A percentile compares a stretch with the other conserved stretches of the same genome.
phyloP scores from a whole-genome alignment of 2,888 invertebrate genomes.

The Tuta absoluta region DNA sequence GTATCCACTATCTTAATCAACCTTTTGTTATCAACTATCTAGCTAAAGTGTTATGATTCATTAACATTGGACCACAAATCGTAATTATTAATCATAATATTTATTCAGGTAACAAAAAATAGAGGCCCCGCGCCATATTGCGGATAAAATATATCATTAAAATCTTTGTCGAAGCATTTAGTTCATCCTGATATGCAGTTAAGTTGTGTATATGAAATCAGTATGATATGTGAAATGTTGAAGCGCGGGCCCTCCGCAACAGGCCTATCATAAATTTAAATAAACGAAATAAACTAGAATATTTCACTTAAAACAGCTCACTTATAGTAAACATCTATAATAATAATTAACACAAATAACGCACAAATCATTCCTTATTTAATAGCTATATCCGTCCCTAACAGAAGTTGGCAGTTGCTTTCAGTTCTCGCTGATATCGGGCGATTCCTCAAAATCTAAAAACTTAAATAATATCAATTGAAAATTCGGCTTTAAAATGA shows the following conservation, averaged over 20 bases:
- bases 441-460: slow-evolving; percentile 52
- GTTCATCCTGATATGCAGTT: slow-evolving; percentile 60
- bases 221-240: slow-evolving; percentile 60
- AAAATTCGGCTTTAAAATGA: slow-evolving; percentile 63
- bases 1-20: slow-evolving; percentile 60
- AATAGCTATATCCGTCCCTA: slow-evolving; percentile 55
- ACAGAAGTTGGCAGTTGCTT: slow-evolving; percentile 76
- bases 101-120: slow-evolving; percentile 81
- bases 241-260: slow-evolving; percentile 64
- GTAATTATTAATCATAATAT: slow-evolving; percentile 74
- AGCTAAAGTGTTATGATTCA: slow-evolving; percentile 77
- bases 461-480: slow-evolving; percentile 69
- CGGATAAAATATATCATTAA: slow-evolving; percentile 40
- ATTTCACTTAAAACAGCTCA: slow-evolving; percentile 68
- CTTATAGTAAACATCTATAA: slow-evolving; percentile 69
- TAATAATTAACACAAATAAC: slow-evolving; percentile 75
- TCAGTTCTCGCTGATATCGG: slow-evolving; percentile 64
- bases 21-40: slow-evolving; percentile 70
- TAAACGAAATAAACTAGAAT: slow-evolving; percentile 76
- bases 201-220: slow-evolving; percentile 42
- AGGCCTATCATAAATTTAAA: slow-evolving; percentile 69
- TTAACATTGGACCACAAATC: slow-evolving; percentile 81
- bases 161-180: slow-evolving; percentile 30
- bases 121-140: slow-evolving; percentile 58
- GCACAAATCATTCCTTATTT: slow-evolving; percentile 70